Conservation (phyloP, 2,888 invertebrate genomes). For the Eupithecia inturbata region DNA sequence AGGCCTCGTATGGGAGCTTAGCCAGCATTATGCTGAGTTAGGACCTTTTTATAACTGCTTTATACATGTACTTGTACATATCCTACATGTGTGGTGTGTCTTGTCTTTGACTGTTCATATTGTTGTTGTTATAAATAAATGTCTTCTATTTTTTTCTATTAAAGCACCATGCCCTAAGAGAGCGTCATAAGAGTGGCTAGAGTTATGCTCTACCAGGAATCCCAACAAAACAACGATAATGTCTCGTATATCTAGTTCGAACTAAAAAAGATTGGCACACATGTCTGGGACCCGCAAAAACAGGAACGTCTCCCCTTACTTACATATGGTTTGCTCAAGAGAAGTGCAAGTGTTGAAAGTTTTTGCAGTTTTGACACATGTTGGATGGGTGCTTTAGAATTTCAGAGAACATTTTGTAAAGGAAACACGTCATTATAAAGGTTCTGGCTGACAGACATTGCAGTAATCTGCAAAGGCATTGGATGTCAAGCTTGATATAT, state of each 20-base stretch:
- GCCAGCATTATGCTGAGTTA: no score
- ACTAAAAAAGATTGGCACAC: conserved; percentile 24
- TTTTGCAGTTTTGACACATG: conserved; percentile 22
- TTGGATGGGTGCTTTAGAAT: background rate
- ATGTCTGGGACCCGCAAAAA: conserved; percentile 34
- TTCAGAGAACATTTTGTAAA: background rate
- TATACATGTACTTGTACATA: no score
- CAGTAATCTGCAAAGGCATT: no score
- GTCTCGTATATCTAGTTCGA: conserved; percentile 4
- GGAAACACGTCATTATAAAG: background rate
- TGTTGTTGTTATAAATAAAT: no score
- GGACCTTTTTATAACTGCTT: no score
- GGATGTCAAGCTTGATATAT: no score
- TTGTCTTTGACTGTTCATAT: no score
- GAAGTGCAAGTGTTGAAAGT: conserved; percentile 24
- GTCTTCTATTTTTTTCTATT: no score
- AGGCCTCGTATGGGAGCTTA: no score
- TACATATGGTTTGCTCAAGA: conserved; percentile 25
- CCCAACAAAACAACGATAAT: background rate
- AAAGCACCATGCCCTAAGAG: no score
- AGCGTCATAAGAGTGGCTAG: background rate
- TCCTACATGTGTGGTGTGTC: no score
- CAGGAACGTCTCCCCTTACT: conserved; percentile 21
- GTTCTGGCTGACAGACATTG: no score
- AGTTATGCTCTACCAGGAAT: background rate